Conservation (phyloP, 2,113 vertebrate genomes). For the Coryphaenoides rupestris region DNA sequence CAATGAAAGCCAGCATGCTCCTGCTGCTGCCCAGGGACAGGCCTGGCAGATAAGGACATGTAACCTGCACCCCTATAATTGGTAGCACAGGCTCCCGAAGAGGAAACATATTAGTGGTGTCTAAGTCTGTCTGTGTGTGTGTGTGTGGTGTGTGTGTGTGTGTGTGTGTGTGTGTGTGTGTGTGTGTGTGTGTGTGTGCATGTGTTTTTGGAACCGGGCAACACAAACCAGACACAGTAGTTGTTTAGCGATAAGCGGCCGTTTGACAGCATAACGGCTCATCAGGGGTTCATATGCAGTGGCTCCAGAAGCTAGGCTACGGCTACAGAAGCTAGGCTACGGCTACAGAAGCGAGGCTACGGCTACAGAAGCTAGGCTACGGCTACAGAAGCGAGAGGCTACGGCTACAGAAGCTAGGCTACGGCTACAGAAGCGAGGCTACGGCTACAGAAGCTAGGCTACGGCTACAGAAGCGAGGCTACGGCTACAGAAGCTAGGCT, state of each 20-base stretch:
- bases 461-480: too few species aligned
- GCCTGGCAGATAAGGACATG: conserved; percentile 48
- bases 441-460: too few species aligned
- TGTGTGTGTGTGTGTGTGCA: neutral
- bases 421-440: too few species aligned
- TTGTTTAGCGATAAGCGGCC: conserved; percentile 1
- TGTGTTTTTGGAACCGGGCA: neutral
- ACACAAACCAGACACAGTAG: neutral
- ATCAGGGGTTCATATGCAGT: neutral
- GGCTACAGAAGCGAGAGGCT: too few species aligned
- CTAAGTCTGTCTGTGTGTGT: neutral
- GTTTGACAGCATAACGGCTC: neutral
- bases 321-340: too few species aligned
- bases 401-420: too few species aligned
- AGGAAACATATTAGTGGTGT: conserved; percentile 42
- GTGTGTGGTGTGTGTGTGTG: neutral
- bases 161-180: neutral
- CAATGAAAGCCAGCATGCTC: conserved; percentile 74
- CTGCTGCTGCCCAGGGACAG: conserved; percentile 63
- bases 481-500: too few species aligned
- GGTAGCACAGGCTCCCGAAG: conserved; percentile 33
- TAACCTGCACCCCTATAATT: conserved; percentile 38
- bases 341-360: too few species aligned
- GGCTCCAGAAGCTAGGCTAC: too few species aligned
- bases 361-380: too few species aligned